Evolutionary conservation across 2,797 vertebrate species (phyloP), one percentile per base, ranked within the genome.

Genomic region (Lindbergichthys nudifrons): DNA sequence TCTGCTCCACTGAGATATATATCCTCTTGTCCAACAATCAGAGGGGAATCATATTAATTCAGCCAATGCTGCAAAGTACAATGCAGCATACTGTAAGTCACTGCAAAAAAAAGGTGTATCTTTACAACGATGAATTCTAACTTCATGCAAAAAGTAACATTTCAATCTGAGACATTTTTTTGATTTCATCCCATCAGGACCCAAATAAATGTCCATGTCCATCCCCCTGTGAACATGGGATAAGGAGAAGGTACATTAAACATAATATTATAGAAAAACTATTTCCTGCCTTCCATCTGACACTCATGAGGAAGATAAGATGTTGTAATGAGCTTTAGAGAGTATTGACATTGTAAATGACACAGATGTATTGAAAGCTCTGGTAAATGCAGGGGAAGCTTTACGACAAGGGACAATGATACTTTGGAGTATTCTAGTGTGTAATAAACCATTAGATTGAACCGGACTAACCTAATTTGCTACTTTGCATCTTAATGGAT

Each of bases 11-110:
- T 45, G 75, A 76, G 75, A 48, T 64, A 41, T 6, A 45, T 16
- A 54, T 48, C 12, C 46, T 67, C 18, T 65, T 81, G 65, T 75
- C 65, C 58, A 79, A 61, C 71, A 81, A 75, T 83, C 82, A 70
- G 32, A 26, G 64, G 53, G 68, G 72, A 79, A 70, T 87, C 57
- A 66, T 4, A 70, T 64, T 78, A 62, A 79, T 82, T 73, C 61
- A 70, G 46, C 53, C 71, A 48, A 43, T 70, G 51, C 70, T 74
- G 76, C 73, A 85, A 83, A 83, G 71, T 50, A 61, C 42, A 51
- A 45, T 23, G 58, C 64, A 54, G 45, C 45, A 71, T 43, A 26
- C 26, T 26, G 26, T 26, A 72, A 83, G 72, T 70, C 45, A 61
- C 14, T 61, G 23, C 10, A 48, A 57, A 7, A 72, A 60, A 59